Evolutionary conservation across 1,140 invertebrate species (phyloP).

Genomic region (Eulimnadia texana): DNA sequence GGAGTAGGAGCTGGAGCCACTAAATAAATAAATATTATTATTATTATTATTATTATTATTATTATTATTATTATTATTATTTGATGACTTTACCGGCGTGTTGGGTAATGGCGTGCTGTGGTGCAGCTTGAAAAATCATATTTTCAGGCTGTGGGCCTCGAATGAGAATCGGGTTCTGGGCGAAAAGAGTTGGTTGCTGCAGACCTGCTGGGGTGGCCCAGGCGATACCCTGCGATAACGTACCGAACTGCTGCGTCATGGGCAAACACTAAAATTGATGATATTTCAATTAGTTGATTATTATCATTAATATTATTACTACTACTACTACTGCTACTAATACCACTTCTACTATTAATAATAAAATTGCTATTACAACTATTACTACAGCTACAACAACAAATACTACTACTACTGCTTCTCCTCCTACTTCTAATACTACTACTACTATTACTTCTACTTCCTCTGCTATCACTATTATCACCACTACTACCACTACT

Average conservation of each 20-base stretch:
- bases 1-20: slow-evolving; percentile 13
- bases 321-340: too few species aligned
- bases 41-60: neutral
- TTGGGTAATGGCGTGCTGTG: slow-evolving; percentile 1
- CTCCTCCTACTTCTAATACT: too few species aligned
- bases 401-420: too few species aligned
- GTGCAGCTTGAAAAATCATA: slow-evolving; percentile 65
- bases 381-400: too few species aligned
- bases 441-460: too few species aligned
- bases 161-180: slow-evolving; percentile 69
- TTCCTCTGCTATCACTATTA: too few species aligned
- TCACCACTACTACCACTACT: too few species aligned
- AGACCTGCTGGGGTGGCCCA: slow-evolving; percentile 37
- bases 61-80: neutral
- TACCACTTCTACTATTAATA: too few species aligned
- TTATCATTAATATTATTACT: too few species aligned
- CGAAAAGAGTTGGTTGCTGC: slow-evolving; percentile 44
- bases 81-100: neutral
- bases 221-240: slow-evolving; percentile 46
- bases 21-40: slow-evolving; percentile 14
- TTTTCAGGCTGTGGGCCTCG: slow-evolving; percentile 56
- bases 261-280: slow-evolving; percentile 7
- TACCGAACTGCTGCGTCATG: slow-evolving; percentile 29
- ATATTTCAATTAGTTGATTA: neutral
- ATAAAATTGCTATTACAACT: too few species aligned